Evolutionary conservation across 2,113 vertebrate genomes (phyloP).

Genomic region (Numida meleagris): DNA sequence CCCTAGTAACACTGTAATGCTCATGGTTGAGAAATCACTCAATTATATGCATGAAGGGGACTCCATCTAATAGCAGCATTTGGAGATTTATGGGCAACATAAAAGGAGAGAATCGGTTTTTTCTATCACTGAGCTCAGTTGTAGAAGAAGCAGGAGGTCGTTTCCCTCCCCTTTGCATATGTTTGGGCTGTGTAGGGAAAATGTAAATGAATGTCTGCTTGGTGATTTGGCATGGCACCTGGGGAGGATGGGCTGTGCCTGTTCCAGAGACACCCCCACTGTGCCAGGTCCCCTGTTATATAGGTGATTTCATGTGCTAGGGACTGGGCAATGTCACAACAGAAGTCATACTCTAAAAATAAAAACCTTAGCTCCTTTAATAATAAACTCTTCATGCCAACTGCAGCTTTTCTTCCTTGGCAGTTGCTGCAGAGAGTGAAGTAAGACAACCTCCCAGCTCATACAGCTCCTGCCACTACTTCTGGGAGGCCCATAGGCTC

Average conservation of each 20-base stretch:
- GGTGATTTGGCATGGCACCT: not conserved
- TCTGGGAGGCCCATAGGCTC: not conserved
- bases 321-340: not conserved
- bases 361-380: not conserved
- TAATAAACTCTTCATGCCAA: not conserved
- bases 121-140: not conserved
- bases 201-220: slow-evolving; percentile 13
- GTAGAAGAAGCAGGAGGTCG: slow-evolving; percentile 23
- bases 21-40: slow-evolving; percentile 66
- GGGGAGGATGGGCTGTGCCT: not conserved
- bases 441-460: not conserved
- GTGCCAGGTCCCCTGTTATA: not conserved
- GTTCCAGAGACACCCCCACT: not conserved
- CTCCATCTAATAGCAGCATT: slow-evolving; percentile 66
- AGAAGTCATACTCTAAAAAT: slow-evolving; percentile 15
- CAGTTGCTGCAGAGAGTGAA: not conserved
- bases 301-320: not conserved
- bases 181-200: slow-evolving; percentile 34
- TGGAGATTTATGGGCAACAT: slow-evolving; percentile 65
- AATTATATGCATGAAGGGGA: slow-evolving; percentile 63
- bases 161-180: slow-evolving; percentile 55
- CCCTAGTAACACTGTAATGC: slow-evolving; percentile 52
- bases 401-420: slow-evolving; percentile 16
- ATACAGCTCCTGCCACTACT: not conserved
- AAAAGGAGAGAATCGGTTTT: slow-evolving; percentile 64